A percentile compares a stretch with the other conserved stretches of the same genome.
Conservation (phyloP, 2,888 invertebrate genomes). For the Drosophila mayaguana region DNA sequence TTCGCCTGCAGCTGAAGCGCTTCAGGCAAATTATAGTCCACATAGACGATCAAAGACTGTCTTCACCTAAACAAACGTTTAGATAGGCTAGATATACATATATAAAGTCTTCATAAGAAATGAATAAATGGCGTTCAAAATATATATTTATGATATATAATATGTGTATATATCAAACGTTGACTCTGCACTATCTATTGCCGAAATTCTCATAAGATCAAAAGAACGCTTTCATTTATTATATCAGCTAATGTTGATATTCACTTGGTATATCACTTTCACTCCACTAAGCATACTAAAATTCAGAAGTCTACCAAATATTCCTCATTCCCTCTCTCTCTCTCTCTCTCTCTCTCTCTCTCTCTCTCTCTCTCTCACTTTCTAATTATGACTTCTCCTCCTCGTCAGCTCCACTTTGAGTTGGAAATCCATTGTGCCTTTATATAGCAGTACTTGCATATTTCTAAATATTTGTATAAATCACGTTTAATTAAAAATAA, state of each 20-base stretch:
- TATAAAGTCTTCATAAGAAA: neutral
- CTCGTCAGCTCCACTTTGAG: neutral
- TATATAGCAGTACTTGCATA: neutral
- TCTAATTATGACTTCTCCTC: neutral
- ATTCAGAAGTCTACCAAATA: neutral
- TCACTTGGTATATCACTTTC: neutral
- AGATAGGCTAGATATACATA: neutral
- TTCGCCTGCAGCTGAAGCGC: neutral
- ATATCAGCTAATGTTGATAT: no score
- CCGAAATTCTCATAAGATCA: neutral
- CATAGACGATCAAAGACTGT: neutral
- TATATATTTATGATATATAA: neutral
- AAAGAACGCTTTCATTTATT: neutral
- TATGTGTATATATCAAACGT: neutral
- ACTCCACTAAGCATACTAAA: neutral
- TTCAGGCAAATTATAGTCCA: conserved; percentile 10
- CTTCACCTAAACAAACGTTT: neutral
- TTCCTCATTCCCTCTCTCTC: neutral
- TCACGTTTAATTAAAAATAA: neutral
- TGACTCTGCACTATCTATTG: neutral
- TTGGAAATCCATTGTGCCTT: neutral
- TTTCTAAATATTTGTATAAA: neutral
- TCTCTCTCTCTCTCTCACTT: neutral
- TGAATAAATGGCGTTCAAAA: no score
- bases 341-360: neutral